These are phyloP conservation scores for Petrolisthes manimaculis DNA, from an alignment of 2,888 invertebrate genomes.

Conservation along the genomic window DNA sequence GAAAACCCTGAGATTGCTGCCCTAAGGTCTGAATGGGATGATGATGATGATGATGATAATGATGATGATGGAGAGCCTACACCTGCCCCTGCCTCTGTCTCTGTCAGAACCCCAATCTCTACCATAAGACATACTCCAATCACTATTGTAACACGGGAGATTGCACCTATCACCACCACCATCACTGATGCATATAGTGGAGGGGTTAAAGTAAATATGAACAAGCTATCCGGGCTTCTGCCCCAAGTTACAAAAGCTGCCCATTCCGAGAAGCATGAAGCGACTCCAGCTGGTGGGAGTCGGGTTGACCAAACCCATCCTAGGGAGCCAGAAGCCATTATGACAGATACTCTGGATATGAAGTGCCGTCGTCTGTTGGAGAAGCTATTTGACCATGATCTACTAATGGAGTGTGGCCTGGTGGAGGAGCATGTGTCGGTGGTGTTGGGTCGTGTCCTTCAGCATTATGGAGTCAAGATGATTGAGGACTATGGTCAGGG, in stretches of 20 bases:
- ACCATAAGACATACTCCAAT: background rate
- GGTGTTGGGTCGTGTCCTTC: constrained; percentile 59
- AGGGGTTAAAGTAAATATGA: constrained; percentile 65
- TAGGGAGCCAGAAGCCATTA: constrained; percentile 41
- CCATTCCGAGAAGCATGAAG: background rate
- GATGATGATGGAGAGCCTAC: constrained; percentile 27
- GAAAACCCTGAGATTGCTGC: constrained; percentile 65
- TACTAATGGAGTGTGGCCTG: constrained; percentile 61
- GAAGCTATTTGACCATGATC: constrained; percentile 57
- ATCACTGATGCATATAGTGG: constrained; percentile 54
- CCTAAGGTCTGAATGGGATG: constrained; percentile 64
- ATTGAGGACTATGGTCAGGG: constrained; percentile 66
- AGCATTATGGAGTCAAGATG: constrained; percentile 66
- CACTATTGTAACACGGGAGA: constrained; percentile 59
- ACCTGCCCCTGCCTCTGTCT: background rate
- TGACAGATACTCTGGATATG: constrained; percentile 55
- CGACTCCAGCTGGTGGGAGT: background rate
- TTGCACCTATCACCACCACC: constrained; percentile 52
- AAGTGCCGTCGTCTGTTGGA: constrained; percentile 60
- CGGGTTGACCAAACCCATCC: background rate
- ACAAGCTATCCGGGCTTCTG: constrained; percentile 62
- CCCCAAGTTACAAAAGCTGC: constrained; percentile 24
- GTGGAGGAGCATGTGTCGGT: constrained; percentile 64
- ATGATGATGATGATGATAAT: constrained; percentile 62
- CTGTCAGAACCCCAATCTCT: background rate